A percentile compares a stretch with the other conserved stretches of the same genome.
Conservation (phyloP, 2,113 vertebrate species). For the Mustela lutreola region DNA sequence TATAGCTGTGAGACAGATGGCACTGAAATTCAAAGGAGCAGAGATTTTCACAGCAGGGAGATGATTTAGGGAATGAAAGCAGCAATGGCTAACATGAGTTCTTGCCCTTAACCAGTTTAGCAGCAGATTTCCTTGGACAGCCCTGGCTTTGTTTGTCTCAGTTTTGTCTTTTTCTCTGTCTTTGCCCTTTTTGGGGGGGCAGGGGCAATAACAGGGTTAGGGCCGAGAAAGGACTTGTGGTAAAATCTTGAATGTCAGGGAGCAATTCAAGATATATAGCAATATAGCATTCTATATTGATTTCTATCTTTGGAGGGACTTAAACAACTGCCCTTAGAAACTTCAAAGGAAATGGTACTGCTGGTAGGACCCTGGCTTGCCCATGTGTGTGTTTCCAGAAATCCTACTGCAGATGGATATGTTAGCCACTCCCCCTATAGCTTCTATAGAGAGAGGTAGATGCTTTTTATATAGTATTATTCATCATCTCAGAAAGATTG, state of each 20-base stretch:
- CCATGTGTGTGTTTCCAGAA: neutral
- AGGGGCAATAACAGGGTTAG: neutral
- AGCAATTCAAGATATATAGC: neutral
- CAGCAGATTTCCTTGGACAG: neutral
- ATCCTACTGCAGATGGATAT: neutral
- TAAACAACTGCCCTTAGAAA: neutral
- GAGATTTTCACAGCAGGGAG: neutral
- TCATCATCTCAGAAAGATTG: neutral
- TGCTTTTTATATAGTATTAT: neutral
- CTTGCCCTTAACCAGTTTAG: neutral
- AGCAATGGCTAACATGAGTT: neutral
- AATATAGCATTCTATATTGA: neutral
- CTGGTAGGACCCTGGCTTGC: neutral
- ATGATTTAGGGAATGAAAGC: conserved; percentile 13
- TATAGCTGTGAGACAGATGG: conserved; percentile 6
- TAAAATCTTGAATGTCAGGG: conserved; percentile 28
- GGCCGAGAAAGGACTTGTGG: neutral
- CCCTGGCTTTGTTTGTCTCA: neutral
- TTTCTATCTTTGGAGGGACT: neutral
- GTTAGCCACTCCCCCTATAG: neutral
- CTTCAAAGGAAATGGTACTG: neutral
- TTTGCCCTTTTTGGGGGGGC: neutral
- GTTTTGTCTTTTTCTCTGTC: neutral
- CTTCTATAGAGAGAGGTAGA: neutral
- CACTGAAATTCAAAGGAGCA: neutral